A percentile compares a stretch with the other conserved stretches of the same genome.
Evolutionary conservation across 2,888 invertebrate genomes (phyloP).

Genomic region (Tortricodes alternella): DNA sequence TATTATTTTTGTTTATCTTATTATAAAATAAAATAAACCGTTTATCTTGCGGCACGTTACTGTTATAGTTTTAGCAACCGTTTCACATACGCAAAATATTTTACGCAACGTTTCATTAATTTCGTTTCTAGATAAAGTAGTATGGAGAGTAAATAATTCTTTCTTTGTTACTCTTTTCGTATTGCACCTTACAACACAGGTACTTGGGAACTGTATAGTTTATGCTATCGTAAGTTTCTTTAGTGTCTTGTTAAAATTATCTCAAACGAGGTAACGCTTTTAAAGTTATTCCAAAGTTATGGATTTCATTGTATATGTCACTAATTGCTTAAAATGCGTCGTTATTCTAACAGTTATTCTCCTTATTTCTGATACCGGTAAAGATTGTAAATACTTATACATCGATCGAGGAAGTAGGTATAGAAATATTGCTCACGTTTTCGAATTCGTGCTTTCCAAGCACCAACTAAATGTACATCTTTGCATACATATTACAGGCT

Average conservation of each 20-base stretch:
- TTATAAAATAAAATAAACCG: slow-evolving; percentile 2
- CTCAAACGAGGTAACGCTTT: slow-evolving; percentile 11
- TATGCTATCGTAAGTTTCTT: slow-evolving; percentile 6
- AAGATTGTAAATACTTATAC: not conserved
- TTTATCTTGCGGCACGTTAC: not conserved
- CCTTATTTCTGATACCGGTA: not conserved
- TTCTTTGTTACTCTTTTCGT: slow-evolving; percentile 12
- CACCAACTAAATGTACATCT: not conserved
- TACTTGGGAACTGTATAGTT: slow-evolving; percentile 18
- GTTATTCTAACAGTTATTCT: not conserved
- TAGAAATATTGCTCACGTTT: not conserved
- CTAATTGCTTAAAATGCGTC: not conserved
- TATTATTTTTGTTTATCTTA: not conserved
- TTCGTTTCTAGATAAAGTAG: slow-evolving; percentile 23
- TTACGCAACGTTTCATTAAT: slow-evolving; percentile 27
- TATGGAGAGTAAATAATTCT: slow-evolving; percentile 26
- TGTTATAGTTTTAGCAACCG: slow-evolving; percentile 21
- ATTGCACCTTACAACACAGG: slow-evolving; percentile 9
- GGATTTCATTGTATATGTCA: not conserved
- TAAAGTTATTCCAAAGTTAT: slow-evolving; percentile 7
- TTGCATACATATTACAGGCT: not conserved
- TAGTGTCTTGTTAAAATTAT: slow-evolving; percentile 13
- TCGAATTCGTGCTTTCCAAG: not conserved
- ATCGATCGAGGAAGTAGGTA: too few species aligned
- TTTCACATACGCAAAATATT: slow-evolving; percentile 25